These are phyloP conservation scores for Poeciliopsis gracilis DNA, from an alignment of 2,797 vertebrate species.

Conservation along the genomic window DNA sequence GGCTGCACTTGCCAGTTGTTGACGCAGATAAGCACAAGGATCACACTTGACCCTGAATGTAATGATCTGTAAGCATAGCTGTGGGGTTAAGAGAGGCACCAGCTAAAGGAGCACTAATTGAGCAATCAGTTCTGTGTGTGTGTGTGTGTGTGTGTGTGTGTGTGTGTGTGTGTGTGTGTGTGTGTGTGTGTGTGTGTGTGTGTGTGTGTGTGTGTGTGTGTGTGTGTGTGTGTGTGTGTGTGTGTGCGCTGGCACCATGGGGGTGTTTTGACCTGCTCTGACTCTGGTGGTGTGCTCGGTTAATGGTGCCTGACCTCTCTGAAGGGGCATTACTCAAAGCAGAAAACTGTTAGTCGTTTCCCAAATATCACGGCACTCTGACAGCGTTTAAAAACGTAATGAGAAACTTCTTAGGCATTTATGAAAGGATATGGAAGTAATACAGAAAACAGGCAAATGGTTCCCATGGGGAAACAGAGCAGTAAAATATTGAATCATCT, in stretches of 20 bases:
- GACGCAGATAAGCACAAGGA: constrained; percentile 75
- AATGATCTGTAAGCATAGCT: constrained; percentile 76
- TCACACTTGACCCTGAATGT: constrained; percentile 78
- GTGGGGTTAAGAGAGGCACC: constrained; percentile 72
- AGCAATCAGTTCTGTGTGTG: constrained; percentile 59
- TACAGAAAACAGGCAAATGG: neutral
- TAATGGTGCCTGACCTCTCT: constrained; percentile 75
- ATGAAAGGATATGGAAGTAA: neutral
- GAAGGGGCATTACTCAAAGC: constrained; percentile 22
- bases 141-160: constrained; percentile 34
- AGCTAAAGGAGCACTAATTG: constrained; percentile 73
- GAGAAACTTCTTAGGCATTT: neutral
- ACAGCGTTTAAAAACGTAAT: constrained; percentile 3
- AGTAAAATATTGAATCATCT: neutral
- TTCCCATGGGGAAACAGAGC: neutral
- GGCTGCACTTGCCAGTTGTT: constrained; percentile 60
- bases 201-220: constrained; percentile 20
- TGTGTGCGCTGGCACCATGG: constrained; percentile 43
- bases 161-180: constrained; percentile 24
- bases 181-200: constrained; percentile 22
- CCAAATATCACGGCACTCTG: constrained; percentile 4
- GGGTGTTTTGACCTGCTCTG: constrained; percentile 71
- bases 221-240: constrained; percentile 29
- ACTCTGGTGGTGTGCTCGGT: constrained; percentile 64
- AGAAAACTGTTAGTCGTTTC: constrained; percentile 12